Percentiles rank a stretch among this genome's conserved stretches.
These are phyloP conservation scores for Electrophaes corylata DNA, from an alignment of 2,888 invertebrate genomes.

Conservation along the genomic window DNA sequence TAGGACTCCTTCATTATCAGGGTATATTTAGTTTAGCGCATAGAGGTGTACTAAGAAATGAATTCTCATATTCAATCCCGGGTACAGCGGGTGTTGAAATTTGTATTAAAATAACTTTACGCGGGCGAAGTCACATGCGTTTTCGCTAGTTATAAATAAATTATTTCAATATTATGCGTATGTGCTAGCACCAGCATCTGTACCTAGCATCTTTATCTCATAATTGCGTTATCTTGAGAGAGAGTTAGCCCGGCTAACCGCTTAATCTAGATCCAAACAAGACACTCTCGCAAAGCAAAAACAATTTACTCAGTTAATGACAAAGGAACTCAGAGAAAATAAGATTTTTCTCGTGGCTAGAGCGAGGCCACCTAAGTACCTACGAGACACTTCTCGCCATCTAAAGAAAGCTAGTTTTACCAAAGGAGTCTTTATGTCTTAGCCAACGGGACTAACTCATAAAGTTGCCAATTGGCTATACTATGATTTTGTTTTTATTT, in stretches of 20 bases:
- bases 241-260: conserved; percentile 60
- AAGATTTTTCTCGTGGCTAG: conserved; percentile 53
- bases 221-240: conserved; percentile 48
- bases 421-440: conserved; percentile 41
- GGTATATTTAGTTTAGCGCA: no score
- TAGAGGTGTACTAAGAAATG: no score
- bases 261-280: conserved; percentile 67
- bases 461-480: not conserved
- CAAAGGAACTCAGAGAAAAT: conserved; percentile 62
- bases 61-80: no score
- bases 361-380: conserved; percentile 39
- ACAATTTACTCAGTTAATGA: conserved; percentile 71
- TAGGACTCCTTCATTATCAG: no score
- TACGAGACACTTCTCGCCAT: conserved; percentile 39
- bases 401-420: conserved; percentile 40
- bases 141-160: no score
- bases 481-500: not conserved
- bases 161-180: conserved; percentile 20
- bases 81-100: no score
- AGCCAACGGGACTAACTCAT: conserved; percentile 38
- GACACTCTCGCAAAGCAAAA: conserved; percentile 62
- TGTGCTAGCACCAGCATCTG: conserved; percentile 35
- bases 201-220: conserved; percentile 37
- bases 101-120: no score
- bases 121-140: no score